Conservation (phyloP, 2,113 vertebrate genomes). For the Promerops cafer region DNA sequence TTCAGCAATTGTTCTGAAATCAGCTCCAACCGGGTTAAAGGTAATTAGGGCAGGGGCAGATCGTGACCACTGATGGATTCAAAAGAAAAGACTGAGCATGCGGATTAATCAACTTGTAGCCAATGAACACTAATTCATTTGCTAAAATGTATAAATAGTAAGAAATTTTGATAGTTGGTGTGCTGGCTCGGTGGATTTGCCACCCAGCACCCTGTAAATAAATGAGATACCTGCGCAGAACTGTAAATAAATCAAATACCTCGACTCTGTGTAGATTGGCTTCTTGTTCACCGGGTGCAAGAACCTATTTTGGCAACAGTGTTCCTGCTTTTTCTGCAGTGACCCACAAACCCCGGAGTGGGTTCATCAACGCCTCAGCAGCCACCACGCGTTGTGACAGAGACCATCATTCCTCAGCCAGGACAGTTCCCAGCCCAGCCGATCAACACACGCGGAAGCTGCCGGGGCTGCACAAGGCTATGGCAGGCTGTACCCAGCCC, state of each 20-base stretch:
- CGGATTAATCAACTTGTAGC: neutral
- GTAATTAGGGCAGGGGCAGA: neutral
- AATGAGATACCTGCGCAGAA: too few species aligned
- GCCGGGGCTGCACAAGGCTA: neutral
- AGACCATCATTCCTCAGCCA: neutral
- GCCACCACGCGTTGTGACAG: neutral
- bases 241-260: neutral
- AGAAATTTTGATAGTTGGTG: neutral
- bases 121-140: neutral
- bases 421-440: neutral
- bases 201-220: neutral
- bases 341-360: neutral
- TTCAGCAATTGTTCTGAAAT: neutral
- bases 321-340: neutral
- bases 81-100: neutral
- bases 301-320: neutral
- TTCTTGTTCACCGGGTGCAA: neutral
- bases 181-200: neutral
- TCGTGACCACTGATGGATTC: neutral
- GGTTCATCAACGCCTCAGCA: neutral
- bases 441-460: rapidly evolving
- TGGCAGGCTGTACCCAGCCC: neutral
- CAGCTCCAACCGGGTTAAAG: neutral
- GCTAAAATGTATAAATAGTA: neutral
- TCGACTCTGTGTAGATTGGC: neutral